Evolutionary conservation across 2,113 vertebrate genomes (phyloP).

Genomic region (Ciconia boyciana): DNA sequence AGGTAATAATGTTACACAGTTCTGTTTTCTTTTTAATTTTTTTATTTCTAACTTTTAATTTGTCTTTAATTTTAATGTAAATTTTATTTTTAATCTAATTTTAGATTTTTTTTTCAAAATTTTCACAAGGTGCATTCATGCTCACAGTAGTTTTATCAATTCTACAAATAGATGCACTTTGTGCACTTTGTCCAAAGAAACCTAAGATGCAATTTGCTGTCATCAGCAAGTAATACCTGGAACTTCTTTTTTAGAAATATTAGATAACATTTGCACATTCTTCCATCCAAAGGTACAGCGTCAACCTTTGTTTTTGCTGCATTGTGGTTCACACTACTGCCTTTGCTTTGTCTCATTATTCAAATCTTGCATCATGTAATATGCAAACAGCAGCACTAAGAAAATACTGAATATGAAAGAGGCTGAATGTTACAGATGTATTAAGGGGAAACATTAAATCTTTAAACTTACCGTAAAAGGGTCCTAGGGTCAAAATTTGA

Average conservation of each 20-base stretch:
- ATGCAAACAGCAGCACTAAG: neutral
- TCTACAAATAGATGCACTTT: neutral
- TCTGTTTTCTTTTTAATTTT: neutral
- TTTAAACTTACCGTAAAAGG: neutral
- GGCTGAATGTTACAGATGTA: neutral
- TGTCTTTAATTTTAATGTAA: neutral
- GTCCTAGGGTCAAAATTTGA: neutral
- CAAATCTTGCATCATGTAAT: neutral
- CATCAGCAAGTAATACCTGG: neutral
- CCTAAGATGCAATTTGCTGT: neutral
- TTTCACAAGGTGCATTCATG: neutral
- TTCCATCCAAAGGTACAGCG: neutral
- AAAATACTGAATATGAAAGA: neutral
- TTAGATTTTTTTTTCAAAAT: neutral
- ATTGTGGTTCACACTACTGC: neutral
- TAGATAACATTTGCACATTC: neutral
- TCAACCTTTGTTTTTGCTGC: neutral
- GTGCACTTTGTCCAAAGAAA: neutral
- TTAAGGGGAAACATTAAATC: neutral
- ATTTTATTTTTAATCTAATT: neutral
- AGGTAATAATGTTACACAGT: neutral
- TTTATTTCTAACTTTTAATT: neutral
- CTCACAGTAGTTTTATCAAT: neutral
- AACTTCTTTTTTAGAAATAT: neutral
- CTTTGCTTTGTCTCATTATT: neutral